Base-by-base conservation (phyloP, 2,888 invertebrate genomes). In the Dicyrtoma fusca region DNA sequence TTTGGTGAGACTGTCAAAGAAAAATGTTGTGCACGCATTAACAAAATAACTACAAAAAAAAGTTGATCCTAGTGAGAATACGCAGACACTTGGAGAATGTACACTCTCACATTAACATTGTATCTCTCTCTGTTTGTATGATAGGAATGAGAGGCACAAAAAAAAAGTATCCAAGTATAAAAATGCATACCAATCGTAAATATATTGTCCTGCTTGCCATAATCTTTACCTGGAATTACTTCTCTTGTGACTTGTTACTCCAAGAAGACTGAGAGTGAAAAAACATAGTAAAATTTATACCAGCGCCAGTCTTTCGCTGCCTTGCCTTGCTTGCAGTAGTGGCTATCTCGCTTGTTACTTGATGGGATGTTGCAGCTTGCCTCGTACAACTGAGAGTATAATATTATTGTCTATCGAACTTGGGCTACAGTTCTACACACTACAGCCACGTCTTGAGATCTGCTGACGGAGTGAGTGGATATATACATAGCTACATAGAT, bases 181-280 rank as follows among this genome's bases (percentile, higher is more conserved):
- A 61, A 61, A 61, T 34, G 61, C 61, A 61, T 61, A 61, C 61
- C 47, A 49, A 64, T 64, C 26, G 64, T 64, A 64, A 64, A 47
- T 64, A 64, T 64, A 64, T 64, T 64, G 64, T 49, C 64, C 23
- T 64, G 45, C 44, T 63, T 25, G 57, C 25, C 57, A 57, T 49
- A 47, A 64, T 49, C 64, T 64, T 25, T 47, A 49, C 64, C 26
- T 64, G 49, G 47, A 64, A 64, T 64, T 45, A 23, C 64, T 64
- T 21, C 57, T 25, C 47, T 63, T 23, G 17, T 61, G 49, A 49
- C 49, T 49, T 17, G 49, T 49, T 49, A 17, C 49, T 49, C 49
- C 34, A 34, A 34, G 49, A 49, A 49, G n/a, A 49, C 49, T 14
- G 49, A 49, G 49, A 49, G 17, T 49, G n/a, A n/a, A n/a, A 17